These are phyloP conservation scores for Entomobrya proxima DNA, from an alignment of 2,888 invertebrate species.

Conservation along the genomic window DNA sequence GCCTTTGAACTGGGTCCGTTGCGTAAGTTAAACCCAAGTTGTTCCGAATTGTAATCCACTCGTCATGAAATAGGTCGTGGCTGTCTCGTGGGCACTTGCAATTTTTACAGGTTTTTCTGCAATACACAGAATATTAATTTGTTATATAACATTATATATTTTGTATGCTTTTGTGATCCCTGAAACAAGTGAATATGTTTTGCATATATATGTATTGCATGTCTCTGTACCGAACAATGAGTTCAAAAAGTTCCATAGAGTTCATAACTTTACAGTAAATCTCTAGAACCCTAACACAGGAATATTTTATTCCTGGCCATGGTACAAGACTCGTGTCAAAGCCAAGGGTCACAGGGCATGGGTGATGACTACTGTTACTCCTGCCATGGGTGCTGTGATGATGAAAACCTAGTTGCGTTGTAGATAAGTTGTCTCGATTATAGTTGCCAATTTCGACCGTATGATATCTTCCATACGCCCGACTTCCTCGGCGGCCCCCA, in stretches of 20 bases:
- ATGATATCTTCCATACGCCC: slow-evolving; percentile 53
- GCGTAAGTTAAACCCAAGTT: slow-evolving; percentile 52
- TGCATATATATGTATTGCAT: neutral
- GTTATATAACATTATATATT: neutral
- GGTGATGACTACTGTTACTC: slow-evolving; percentile 59
- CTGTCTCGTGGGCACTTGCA: slow-evolving; percentile 94
- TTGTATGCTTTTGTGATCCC: neutral
- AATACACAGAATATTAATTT: slow-evolving; percentile 10
- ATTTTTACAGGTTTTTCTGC: slow-evolving; percentile 93
- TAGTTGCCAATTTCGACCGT: slow-evolving; percentile 60
- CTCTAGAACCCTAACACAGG: slow-evolving; percentile 89
- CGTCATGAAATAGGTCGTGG: slow-evolving; percentile 93
- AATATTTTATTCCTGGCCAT: slow-evolving; percentile 90
- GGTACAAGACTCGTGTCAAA: slow-evolving; percentile 81
- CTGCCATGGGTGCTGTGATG: slow-evolving; percentile 33
- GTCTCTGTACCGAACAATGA: slow-evolving; percentile 85
- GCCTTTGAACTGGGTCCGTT: slow-evolving; percentile 79
- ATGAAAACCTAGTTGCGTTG: slow-evolving; percentile 28
- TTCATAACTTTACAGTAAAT: slow-evolving; percentile 93
- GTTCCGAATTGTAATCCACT: slow-evolving; percentile 83
- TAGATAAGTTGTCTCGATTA: slow-evolving; percentile 36
- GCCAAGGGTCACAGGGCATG: slow-evolving; percentile 79
- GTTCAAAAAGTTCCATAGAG: slow-evolving; percentile 86
- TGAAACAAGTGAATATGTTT: neutral
- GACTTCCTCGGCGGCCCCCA: slow-evolving; percentile 55